phyloP scores from a whole-genome alignment of 1,140 invertebrate genomes.

The Dysdera silvatica region DNA sequence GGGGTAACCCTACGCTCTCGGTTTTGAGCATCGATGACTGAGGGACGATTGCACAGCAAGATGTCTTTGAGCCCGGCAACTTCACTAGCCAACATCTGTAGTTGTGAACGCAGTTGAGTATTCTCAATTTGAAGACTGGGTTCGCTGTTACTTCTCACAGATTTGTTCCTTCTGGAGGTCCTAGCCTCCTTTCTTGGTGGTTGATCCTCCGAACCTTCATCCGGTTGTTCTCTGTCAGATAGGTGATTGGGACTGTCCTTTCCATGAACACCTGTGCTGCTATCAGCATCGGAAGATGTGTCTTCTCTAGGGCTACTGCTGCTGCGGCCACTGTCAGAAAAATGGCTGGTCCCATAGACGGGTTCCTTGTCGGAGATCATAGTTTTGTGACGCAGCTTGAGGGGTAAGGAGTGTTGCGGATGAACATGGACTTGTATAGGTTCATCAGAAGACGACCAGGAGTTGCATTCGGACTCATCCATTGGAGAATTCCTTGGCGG shows the following conservation, averaged over 20 bases:
- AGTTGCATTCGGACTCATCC: slow-evolving; percentile 31
- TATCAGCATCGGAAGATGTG: slow-evolving; percentile 33
- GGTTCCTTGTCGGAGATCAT: slow-evolving; percentile 53
- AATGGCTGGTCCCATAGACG: neutral
- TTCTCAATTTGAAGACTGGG: slow-evolving; percentile 55
- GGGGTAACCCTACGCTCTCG: slow-evolving; percentile 1
- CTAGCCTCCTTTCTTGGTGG: slow-evolving; percentile 17
- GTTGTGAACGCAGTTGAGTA: slow-evolving; percentile 67
- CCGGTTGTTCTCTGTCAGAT: slow-evolving; percentile 15
- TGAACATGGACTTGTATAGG: slow-evolving; percentile 16
- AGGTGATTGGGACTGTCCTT: slow-evolving; percentile 35
- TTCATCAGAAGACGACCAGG: slow-evolving; percentile 33
- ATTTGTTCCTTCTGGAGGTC: slow-evolving; percentile 9
- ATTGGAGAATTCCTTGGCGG: neutral
- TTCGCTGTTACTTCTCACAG: slow-evolving; percentile 35
- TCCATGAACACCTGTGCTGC: slow-evolving; percentile 21
- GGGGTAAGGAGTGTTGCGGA: slow-evolving; percentile 55
- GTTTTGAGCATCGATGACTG: slow-evolving; percentile 5
- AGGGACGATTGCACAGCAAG: slow-evolving; percentile 36
- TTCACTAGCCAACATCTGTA: slow-evolving; percentile 79
- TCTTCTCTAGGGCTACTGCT: slow-evolving; percentile 34
- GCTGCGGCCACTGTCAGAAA: slow-evolving; percentile 25
- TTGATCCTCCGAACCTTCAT: slow-evolving; percentile 31
- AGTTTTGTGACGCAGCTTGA: slow-evolving; percentile 86
- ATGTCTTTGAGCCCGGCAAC: slow-evolving; percentile 74